phyloP scores from a whole-genome alignment of 2,888 invertebrate species.

The Caenorhabditis uteleia region DNA sequence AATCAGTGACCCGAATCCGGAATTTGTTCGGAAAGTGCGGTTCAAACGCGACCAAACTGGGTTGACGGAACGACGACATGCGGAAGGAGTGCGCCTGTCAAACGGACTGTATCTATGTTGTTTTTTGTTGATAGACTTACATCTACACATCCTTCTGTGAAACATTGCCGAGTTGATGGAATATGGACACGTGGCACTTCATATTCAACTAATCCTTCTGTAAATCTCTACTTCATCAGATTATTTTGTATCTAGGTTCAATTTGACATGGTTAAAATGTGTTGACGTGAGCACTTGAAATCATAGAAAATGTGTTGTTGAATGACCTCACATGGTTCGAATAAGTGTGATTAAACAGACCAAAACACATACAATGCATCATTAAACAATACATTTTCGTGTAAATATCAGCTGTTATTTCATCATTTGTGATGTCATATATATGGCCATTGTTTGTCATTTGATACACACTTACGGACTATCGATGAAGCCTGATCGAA shows the following conservation, averaged over 20 bases:
- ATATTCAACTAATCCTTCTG: slow-evolving; percentile 64
- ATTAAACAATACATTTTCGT: too few species aligned
- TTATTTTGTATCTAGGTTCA: too few species aligned
- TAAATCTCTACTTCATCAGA: too few species aligned
- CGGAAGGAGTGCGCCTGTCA: slow-evolving; percentile 50
- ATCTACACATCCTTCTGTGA: slow-evolving; percentile 67
- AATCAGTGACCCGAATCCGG: slow-evolving; percentile 54
- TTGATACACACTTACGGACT: slow-evolving; percentile 41
- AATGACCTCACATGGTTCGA: too few species aligned
- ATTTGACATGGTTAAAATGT: too few species aligned
- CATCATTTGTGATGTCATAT: too few species aligned
- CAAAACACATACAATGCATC: too few species aligned
- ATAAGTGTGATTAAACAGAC: too few species aligned
- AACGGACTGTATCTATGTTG: slow-evolving; percentile 6
- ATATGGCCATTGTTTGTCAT: not conserved
- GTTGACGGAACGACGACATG: slow-evolving; percentile 54
- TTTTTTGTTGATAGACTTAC: slow-evolving; percentile 21
- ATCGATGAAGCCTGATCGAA: slow-evolving; percentile 59
- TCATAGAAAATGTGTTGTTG: too few species aligned
- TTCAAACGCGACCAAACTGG: slow-evolving; percentile 50
- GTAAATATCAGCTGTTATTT: too few species aligned
- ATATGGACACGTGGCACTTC: slow-evolving; percentile 63
- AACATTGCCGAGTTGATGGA: slow-evolving; percentile 65
- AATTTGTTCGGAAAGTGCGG: slow-evolving; percentile 57
- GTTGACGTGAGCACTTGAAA: too few species aligned